These are phyloP conservation scores for Camponotus pennsylvanicus DNA, from an alignment of 1,140 invertebrate species.

Conservation along the genomic window DNA sequence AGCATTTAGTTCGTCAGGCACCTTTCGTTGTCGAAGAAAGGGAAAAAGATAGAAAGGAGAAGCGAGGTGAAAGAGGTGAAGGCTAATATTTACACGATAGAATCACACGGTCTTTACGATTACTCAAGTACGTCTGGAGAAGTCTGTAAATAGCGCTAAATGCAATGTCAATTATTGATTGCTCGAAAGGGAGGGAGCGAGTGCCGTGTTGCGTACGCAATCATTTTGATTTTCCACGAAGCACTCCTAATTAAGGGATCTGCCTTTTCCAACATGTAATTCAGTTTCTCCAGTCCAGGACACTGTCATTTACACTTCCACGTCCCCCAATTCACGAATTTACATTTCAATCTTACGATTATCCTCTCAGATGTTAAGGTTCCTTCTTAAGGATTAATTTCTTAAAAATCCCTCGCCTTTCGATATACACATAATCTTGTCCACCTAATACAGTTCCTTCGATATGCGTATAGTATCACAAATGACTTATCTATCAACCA, in stretches of 20 bases:
- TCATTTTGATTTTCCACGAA: background rate
- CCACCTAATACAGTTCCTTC: background rate
- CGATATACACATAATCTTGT: background rate
- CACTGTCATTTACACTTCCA: background rate
- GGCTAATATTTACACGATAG: slow-evolving; percentile 62
- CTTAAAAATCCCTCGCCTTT: background rate
- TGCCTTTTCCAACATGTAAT: background rate
- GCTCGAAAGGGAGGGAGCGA: background rate
- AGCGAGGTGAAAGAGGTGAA: slow-evolving; percentile 23
- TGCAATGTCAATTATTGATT: slow-evolving; percentile 12
- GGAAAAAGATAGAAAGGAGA: slow-evolving; percentile 16
- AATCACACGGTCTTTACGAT: slow-evolving; percentile 63
- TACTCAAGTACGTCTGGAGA: slow-evolving; percentile 9
- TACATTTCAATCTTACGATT: too few relatives aligned
- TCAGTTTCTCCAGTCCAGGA: background rate
- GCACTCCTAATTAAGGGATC: background rate
- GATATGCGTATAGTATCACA: background rate
- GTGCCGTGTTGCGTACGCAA: background rate
- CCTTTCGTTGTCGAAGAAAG: slow-evolving; percentile 3
- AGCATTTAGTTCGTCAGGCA: background rate
- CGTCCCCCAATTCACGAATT: background rate
- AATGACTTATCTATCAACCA: background rate
- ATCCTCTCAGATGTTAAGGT: background rate
- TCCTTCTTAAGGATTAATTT: too few relatives aligned
- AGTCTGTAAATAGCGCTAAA: background rate